Evolutionary conservation across 2,888 invertebrate genomes (phyloP).

Genomic region (Digitonthophagus gazella): DNA sequence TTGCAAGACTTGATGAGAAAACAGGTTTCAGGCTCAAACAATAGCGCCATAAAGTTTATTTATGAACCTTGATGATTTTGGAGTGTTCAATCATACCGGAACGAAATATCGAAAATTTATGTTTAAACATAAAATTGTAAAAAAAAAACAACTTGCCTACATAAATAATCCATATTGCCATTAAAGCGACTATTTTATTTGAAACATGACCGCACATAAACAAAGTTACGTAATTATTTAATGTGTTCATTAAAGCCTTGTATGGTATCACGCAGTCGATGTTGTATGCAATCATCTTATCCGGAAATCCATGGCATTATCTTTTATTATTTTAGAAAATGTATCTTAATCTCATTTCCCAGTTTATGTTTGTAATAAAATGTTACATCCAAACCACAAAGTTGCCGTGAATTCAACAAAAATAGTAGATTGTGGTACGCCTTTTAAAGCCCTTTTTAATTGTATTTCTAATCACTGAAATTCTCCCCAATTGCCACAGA

Average conservation of each 20-base stretch:
- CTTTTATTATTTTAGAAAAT: neutral
- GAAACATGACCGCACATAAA: neutral
- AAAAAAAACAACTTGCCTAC: no score
- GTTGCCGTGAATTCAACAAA: no score
- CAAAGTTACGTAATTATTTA: neutral
- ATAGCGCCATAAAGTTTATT: conserved; percentile 5
- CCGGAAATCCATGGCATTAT: neutral
- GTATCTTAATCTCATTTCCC: neutral
- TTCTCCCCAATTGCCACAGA: neutral
- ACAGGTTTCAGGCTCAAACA: conserved; percentile 3
- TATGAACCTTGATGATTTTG: neutral
- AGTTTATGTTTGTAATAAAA: no score
- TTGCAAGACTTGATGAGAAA: conserved; percentile 1
- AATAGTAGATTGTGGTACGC: no score
- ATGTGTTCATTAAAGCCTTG: neutral
- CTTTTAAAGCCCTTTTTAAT: neutral
- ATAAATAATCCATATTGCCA: no score
- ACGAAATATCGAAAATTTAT: neutral
- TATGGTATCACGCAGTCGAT: neutral
- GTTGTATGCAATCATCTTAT: neutral
- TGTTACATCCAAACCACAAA: no score
- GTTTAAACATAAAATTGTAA: neutral
- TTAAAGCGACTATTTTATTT: no score
- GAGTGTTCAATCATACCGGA: no score
- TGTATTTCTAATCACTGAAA: neutral